Evolutionary conservation across 1,140 invertebrate genomes (phyloP).

Genomic region (Oedothorax gibbosus): DNA sequence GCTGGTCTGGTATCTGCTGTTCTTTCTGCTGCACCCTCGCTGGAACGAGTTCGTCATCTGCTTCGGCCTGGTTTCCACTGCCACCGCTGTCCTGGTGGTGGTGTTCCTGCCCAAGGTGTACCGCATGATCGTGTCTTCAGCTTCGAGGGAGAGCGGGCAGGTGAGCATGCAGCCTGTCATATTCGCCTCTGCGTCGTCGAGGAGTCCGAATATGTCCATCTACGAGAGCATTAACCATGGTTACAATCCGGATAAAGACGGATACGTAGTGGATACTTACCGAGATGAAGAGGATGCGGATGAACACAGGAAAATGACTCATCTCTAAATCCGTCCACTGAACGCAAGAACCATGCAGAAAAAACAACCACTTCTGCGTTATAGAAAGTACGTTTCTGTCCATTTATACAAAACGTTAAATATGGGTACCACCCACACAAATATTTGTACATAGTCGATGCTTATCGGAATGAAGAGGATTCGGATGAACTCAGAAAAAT

Average conservation of each 20-base stretch:
- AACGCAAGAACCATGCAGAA: not conserved
- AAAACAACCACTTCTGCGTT: not conserved
- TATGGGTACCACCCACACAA: slow-evolving; percentile 49
- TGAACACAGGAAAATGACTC: slow-evolving; percentile 40
- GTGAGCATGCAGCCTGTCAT: slow-evolving; percentile 48
- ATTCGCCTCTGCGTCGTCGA: slow-evolving; percentile 16
- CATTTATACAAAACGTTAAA: slow-evolving; percentile 54
- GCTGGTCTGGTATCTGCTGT: slow-evolving; percentile 72
- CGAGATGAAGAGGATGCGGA: slow-evolving; percentile 42
- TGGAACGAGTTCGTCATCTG: slow-evolving; percentile 73
- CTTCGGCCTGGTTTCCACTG: slow-evolving; percentile 72
- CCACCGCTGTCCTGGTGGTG: slow-evolving; percentile 72
- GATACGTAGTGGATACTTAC: slow-evolving; percentile 37
- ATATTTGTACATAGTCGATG: slow-evolving; percentile 36
- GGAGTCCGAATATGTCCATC: slow-evolving; percentile 44
- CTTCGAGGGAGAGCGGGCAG: slow-evolving; percentile 61
- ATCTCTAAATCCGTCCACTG: slow-evolving; percentile 17
- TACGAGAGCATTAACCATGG: slow-evolving; percentile 58
- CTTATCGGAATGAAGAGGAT: slow-evolving; percentile 35
- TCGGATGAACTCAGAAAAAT: slow-evolving; percentile 31
- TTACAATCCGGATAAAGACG: slow-evolving; percentile 52
- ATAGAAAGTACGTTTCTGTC: slow-evolving; percentile 34
- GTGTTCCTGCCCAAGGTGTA: slow-evolving; percentile 75
- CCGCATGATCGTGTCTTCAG: slow-evolving; percentile 71
- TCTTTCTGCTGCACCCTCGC: slow-evolving; percentile 69